These are phyloP conservation scores for Zygaena filipendulae DNA, from an alignment of 2,888 invertebrate genomes.

Conservation along the genomic window DNA sequence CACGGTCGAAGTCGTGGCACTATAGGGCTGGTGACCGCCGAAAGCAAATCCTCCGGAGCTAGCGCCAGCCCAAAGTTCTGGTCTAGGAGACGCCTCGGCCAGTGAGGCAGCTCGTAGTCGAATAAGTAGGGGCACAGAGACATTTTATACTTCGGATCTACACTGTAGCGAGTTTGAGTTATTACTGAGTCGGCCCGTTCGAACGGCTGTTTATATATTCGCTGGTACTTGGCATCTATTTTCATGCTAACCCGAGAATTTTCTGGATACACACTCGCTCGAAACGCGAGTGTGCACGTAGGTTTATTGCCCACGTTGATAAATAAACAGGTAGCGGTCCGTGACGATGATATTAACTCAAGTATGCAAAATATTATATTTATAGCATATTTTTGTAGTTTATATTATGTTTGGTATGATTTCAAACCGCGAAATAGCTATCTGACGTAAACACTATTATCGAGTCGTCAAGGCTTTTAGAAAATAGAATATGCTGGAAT, in stretches of 20 bases:
- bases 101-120: conserved; percentile 39
- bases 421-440: too few species aligned
- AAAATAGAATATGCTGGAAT: too few species aligned
- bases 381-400: too few species aligned
- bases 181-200: too few species aligned
- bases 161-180: too few species aligned
- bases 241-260: conserved; percentile 22
- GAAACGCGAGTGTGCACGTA: not conserved
- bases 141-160: conserved; percentile 30
- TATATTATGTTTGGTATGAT: too few species aligned
- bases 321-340: conserved; percentile 1
- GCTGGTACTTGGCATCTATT: conserved; percentile 19
- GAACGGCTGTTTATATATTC: conserved; percentile 20
- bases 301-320: not conserved
- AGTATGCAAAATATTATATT: too few species aligned
- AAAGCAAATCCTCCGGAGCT: conserved; percentile 43
- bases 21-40: conserved; percentile 32
- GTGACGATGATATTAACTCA: too few species aligned
- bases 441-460: too few species aligned
- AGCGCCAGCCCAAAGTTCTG: conserved; percentile 53
- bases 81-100: conserved; percentile 46
- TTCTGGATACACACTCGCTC: conserved; percentile 22
- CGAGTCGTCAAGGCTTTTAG: too few species aligned
- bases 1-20: conserved; percentile 34
- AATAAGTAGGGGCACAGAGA: conserved; percentile 41